Evolutionary conservation across 2,113 vertebrate genomes (phyloP).

Genomic region (Dipodomys stephensi): DNA sequence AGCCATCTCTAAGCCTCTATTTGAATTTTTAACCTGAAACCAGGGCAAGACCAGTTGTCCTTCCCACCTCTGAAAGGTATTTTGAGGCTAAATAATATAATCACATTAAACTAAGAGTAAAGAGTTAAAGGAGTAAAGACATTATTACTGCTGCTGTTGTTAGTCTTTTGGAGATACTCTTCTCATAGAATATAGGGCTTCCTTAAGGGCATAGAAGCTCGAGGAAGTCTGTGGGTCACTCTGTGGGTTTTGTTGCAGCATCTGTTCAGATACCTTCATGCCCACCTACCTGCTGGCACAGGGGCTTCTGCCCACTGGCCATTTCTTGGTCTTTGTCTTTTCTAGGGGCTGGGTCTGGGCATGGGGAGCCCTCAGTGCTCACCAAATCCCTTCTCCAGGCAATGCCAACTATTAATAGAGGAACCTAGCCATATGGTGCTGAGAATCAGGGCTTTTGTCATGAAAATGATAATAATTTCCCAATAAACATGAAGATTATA

Average conservation of each 20-base stretch:
- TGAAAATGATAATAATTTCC: background rate
- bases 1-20: background rate
- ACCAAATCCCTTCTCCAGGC: background rate
- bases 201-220: background rate
- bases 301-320: background rate
- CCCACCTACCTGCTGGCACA: no score
- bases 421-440: background rate
- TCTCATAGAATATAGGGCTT: background rate
- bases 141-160: background rate
- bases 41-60: background rate
- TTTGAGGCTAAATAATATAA: background rate
- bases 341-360: fast-evolving
- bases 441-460: background rate
- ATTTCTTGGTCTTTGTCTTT: background rate
- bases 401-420: background rate
- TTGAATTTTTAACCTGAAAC: background rate
- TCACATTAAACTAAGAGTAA: constrained; percentile 13
- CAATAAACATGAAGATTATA: background rate
- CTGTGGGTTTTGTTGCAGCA: background rate
- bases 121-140: background rate
- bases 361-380: fast-evolving
- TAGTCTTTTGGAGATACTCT: background rate
- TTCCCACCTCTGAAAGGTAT: background rate
- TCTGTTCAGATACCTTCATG: background rate
- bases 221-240: background rate